Conservation (phyloP, 1,140 invertebrate genomes). For the Drosophila sp. region DNA sequence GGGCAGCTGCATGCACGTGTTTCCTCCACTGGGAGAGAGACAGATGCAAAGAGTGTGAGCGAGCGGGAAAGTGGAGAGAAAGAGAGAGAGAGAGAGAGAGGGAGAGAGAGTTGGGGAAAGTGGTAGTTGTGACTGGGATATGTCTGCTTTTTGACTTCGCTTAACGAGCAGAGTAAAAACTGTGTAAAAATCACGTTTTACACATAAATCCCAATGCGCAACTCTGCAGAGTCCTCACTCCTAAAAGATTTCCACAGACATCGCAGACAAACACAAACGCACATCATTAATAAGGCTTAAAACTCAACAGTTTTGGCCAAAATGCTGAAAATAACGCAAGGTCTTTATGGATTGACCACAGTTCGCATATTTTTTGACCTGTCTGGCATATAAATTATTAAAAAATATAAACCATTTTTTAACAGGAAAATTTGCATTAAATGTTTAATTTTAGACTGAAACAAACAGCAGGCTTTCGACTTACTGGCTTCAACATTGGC, state of each 20-base stretch:
- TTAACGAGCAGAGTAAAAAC: constrained; percentile 21
- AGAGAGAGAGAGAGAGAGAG: background rate
- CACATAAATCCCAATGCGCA: constrained; percentile 44
- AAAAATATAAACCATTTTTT: constrained; percentile 26
- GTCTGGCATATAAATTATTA: constrained; percentile 2
- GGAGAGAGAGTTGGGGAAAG: background rate
- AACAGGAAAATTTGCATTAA: too few relatives aligned
- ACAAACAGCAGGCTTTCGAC: too few relatives aligned
- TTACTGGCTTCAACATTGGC: too few relatives aligned
- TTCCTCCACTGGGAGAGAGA: too few relatives aligned
- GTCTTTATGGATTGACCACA: constrained; percentile 3
- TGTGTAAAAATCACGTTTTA: constrained; percentile 50
- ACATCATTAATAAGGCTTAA: constrained; percentile 22
- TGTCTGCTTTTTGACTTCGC: constrained; percentile 11
- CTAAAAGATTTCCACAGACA: constrained; percentile 32
- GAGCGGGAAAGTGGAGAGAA: too few relatives aligned
- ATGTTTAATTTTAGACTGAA: too few relatives aligned
- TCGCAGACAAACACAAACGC: constrained; percentile 20
- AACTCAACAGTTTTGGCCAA: constrained; percentile 6
- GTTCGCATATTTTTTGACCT: constrained; percentile 2
- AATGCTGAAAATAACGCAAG: constrained; percentile 11
- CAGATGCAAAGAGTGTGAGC: background rate
- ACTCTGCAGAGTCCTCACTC: constrained; percentile 19
- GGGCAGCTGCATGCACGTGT: constrained; percentile 34
- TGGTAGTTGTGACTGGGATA: constrained; percentile 12